Evolutionary conservation across 37 sponge, comb jelly and placozoan species (phyloP).

Genomic region (Lycopodina hypogea): DNA sequence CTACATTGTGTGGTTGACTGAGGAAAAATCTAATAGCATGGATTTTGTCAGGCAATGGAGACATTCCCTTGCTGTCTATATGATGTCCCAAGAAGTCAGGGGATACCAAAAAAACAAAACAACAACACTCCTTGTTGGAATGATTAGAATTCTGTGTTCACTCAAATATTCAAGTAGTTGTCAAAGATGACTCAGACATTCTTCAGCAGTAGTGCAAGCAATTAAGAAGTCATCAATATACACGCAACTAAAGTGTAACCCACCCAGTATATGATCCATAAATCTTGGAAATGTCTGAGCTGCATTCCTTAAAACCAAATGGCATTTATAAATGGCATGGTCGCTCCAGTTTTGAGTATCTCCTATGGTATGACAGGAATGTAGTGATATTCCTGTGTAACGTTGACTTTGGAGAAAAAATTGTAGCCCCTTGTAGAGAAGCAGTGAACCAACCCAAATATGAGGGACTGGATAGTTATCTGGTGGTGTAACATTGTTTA

Average conservation of each 20-base stretch:
- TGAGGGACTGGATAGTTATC: constrained; percentile 58
- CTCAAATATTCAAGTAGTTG: constrained; percentile 31
- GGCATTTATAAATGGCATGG: constrained; percentile 59
- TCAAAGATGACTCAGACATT: constrained; percentile 36
- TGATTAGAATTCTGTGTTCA: constrained; percentile 37
- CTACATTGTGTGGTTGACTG: constrained; percentile 38
- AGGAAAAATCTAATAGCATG: constrained; percentile 46
- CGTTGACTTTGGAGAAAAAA: constrained; percentile 57
- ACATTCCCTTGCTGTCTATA: constrained; percentile 26
- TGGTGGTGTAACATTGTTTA: constrained; percentile 54
- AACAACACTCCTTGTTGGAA: constrained; percentile 34
- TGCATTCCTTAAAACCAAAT: constrained; percentile 48
- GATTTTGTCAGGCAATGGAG: constrained; percentile 45
- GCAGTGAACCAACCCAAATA: constrained; percentile 40
- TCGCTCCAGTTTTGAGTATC: constrained; percentile 58
- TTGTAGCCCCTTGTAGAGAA: constrained; percentile 31
- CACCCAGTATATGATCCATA: constrained; percentile 62
- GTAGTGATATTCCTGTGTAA: constrained; percentile 52
- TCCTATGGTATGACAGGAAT: constrained; percentile 50
- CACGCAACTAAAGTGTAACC: constrained; percentile 37
- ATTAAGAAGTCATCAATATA: constrained; percentile 49
- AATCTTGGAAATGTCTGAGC: constrained; percentile 56
- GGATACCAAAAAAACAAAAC: constrained; percentile 2
- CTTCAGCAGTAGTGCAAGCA: constrained; percentile 39
- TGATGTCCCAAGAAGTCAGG: constrained; percentile 56